Base-by-base conservation (phyloP, 2,888 invertebrate species). In the Adineta ricciae region DNA sequence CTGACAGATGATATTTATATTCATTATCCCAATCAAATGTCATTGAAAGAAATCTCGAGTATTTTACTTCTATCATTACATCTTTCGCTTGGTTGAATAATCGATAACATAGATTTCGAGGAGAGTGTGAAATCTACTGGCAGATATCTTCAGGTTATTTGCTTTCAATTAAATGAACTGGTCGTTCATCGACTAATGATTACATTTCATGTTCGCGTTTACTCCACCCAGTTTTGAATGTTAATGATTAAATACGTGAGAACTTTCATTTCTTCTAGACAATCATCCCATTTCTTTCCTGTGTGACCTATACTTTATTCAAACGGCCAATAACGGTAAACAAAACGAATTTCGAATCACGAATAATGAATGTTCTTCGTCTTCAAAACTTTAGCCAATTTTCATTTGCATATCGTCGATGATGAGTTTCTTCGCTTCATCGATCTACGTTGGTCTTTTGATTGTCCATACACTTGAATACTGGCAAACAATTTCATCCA, bases 391-490 rank as follows among this genome's bases (percentile, higher is more conserved):
- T 36, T 78, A 78, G 78, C 11, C 78, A 21, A 41, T 78, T 24
- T 9, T 78, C n/a, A 78, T 78, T n/a, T 78, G 41, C n/a, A 9
- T 78, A 41, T 38, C 41, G 11, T 78, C 78, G 41, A n/a, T 78
- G 8, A 78, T 78, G 2, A 78, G 78, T 78, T 78, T 78, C 9
- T 19, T 78, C 11, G 38, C 41, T 24, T 78, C 78, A 78, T 78
- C 78, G 0, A 3, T 78, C 7, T 78, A 78, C n/a, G 41, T 78
- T 0, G 78, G 78, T 38, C 41, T 78, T 41, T 41, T 78, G n/a
- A n/a, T 78, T 78, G 24, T n/a, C 24, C 41, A 78, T 78, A 78
- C 78, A 41, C 24, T 78, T n/a, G n/a, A 78, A 41, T 78, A 41
- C 19, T 78, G 78, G 78, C 78, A 78, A 41, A 41, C 41, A 41